Evolutionary conservation across 1,140 invertebrate species (phyloP), one percentile per base, ranked within the genome.

Genomic region (Drosophila funebris): DNA sequence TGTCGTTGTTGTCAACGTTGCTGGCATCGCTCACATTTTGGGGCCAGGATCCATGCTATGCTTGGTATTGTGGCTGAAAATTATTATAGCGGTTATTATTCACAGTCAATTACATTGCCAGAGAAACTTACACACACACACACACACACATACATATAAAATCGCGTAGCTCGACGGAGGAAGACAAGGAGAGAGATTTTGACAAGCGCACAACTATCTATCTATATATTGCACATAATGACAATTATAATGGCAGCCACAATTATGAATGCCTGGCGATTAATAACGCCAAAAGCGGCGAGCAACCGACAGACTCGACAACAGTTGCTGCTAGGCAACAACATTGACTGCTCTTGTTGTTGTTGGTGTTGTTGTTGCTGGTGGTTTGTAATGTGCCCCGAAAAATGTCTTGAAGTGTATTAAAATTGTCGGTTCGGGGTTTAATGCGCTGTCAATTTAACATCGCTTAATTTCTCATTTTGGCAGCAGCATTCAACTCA

Each of bases 81-180:
- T 88, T 88, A 88, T 89, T 88, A 88, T 88, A 88, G 83, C 83
- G 83, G 83, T 88, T 88, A 88, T 88, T 88, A 88, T 88, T 88
- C 83, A 88, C 83, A 88, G 83, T 88, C 83, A 88, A 88, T 88
- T 88, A 88, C 83, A 89, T 88, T 79, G 78, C 75, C 83, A 68
- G 63, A 78, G 63, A 70, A 44, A 85, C 43, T 77, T 60, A 73
- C 33, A 60, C 39, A 44, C 56, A 85, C 43, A 80, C 58, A 69
- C 33, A 60, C 37, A 44, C 56, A 77, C 27, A 81, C 29, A 53
- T 18, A 44, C 41, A 46, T 14, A 68, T 6, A 43, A 36, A 46
- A 33, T 52, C 13, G 41, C 48, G 20, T 22, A 66, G 43, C 46
- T 4, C 16, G 16, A 8, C 14, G 33, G 37, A 56, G 29, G 16